Base-by-base conservation (phyloP, 2,797 vertebrate species). In the Lepus oiostolus region DNA sequence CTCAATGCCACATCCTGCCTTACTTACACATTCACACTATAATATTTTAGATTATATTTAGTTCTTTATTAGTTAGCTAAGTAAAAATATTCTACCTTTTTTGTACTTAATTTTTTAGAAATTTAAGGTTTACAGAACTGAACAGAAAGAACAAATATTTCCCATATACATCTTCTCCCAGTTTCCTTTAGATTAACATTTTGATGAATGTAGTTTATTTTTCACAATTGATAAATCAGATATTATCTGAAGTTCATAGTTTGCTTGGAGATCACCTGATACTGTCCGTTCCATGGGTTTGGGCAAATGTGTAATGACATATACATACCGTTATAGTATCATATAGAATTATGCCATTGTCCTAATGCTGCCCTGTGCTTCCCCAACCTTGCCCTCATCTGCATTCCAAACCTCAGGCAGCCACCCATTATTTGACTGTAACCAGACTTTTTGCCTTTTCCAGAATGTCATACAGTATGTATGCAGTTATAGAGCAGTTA, bases 121-220 rank as follows among this genome's bases (percentile, higher is more conserved):
- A 65, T 58, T 80, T 80, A 47, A 76, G 67, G 10, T 71, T 85
- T 77, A 74, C 16, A 63, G 85, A 77, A 68, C n/a, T 68, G 50
- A 74, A 6, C 5, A 62, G 54, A 35, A 72, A 65, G 28, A 74
- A 26, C 60, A 38, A 75, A 11, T 5, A 42, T 68, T 24, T 71
- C 54, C 24, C 28, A 65, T 42, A 71, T 35, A n/a, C 11, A 13
- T 30, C 24, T 38, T 28, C 9, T 50, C 2, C 21, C 14, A 35
- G 4, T 71, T 83, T 88, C 32, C 4, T 7, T 52, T 88, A 38
- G 42, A 65, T 77, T 52, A 77, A 88, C 28, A 67, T 72, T n/a
- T 47, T 71, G 42, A 79, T 26, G 30, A 21, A 5, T 58, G 13
- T 71, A 26, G n/a, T 30, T n/a, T 2, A 79, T 32, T 50, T 47